These are phyloP conservation scores for Papilio xuthus DNA, from an alignment of 1,140 invertebrate genomes.

Conservation along the genomic window DNA sequence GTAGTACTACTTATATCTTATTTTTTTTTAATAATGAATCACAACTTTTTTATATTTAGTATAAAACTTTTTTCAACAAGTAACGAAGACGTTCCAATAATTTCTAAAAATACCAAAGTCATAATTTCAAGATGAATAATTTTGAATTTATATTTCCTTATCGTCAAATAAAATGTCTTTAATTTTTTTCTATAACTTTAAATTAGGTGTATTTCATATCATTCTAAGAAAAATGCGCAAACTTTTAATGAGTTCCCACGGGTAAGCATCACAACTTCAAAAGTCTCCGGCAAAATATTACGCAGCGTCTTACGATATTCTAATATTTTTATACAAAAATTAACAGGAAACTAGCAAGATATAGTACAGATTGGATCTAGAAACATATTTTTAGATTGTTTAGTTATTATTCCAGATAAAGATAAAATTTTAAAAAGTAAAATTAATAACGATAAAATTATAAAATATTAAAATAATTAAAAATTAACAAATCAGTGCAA, in stretches of 20 bases:
- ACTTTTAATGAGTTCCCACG: conserved; percentile 35
- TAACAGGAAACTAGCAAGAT: background rate
- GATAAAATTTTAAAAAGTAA: too few species aligned
- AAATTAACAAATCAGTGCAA: too few species aligned
- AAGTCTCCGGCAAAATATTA: conserved; percentile 9
- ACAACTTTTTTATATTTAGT: background rate
- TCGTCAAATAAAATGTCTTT: background rate
- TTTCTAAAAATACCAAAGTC: background rate
- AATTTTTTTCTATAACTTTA: conserved; percentile 24
- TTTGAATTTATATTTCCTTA: background rate
- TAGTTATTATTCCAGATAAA: too few species aligned
- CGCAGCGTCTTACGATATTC: conserved; percentile 3
- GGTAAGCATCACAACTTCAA: conserved; percentile 15
- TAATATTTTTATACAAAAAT: conserved; percentile 12
- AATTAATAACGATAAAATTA: too few species aligned
- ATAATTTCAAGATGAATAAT: conserved; percentile 13
- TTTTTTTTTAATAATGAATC: too few species aligned
- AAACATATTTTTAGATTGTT: too few species aligned
- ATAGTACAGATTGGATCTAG: too few species aligned
- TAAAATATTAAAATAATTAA: too few species aligned
- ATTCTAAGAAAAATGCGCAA: conserved; percentile 16
- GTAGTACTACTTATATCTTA: too few species aligned
- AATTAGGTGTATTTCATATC: conserved; percentile 33
- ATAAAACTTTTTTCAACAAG: background rate
- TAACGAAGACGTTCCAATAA: background rate